A percentile compares a stretch with the other conserved stretches of the same genome.
Conservation (phyloP, 2,797 vertebrate species). For the Nasua narica region DNA sequence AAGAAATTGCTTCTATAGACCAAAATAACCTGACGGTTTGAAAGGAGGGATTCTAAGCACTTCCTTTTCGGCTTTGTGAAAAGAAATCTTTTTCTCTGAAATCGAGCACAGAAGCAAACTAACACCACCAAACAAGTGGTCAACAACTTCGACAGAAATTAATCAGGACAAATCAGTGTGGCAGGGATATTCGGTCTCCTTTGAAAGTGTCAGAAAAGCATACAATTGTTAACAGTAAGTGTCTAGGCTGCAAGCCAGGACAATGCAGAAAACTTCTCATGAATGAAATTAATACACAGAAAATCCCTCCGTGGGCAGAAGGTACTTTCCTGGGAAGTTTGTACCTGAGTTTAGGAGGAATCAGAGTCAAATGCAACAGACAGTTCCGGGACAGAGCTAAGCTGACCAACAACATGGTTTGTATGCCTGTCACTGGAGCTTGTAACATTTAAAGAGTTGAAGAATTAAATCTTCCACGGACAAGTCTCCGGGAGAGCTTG, state of each 20-base stretch:
- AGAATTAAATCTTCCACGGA: not conserved
- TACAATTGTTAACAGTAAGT: slow-evolving; percentile 12
- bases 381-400: not conserved
- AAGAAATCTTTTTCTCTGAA: not conserved
- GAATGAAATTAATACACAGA: not conserved
- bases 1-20: not conserved
- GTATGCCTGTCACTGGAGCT: not conserved
- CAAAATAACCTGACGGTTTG: not conserved
- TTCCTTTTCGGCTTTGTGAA: slow-evolving; percentile 1
- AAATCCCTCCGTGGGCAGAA: not conserved
- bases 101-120: slow-evolving; percentile 4
- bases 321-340: not conserved
- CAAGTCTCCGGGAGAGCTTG: not conserved
- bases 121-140: not conserved
- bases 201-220: slow-evolving; percentile 30
- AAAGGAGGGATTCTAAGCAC: not conserved
- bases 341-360: not conserved
- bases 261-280: not conserved
- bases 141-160: slow-evolving; percentile 45
- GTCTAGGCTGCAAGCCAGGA: not conserved
- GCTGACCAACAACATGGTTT: not conserved
- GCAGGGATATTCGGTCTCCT: not conserved
- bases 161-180: not conserved
- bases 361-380: not conserved
- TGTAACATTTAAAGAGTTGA: not conserved